A percentile compares a stretch with the other conserved stretches of the same genome.
Evolutionary conservation across 2,888 invertebrate genomes (phyloP).

Genomic region (Agrochola lota): DNA sequence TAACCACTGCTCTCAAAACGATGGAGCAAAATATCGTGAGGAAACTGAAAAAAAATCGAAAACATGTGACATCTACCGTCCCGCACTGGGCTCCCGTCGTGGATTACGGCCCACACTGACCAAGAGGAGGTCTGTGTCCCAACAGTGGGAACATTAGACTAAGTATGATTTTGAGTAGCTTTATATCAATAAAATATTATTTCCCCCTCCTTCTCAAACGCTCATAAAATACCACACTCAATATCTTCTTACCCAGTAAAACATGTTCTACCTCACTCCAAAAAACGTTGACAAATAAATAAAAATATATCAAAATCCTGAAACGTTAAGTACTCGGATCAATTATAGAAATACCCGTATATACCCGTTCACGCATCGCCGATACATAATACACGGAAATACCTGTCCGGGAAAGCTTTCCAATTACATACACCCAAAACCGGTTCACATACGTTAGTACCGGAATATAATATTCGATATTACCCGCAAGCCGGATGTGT

Average conservation of each 20-base stretch:
- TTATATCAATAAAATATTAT: neutral
- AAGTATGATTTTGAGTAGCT: no score
- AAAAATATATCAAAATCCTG: conserved; percentile 27
- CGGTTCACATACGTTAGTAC: conserved; percentile 56
- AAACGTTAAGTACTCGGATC: conserved; percentile 43
- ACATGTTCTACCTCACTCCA: no score
- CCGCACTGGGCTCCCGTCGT: no score
- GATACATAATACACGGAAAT: conserved; percentile 57
- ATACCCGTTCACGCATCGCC: conserved; percentile 51
- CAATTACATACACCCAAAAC: conserved; percentile 71
- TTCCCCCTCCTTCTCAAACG: neutral
- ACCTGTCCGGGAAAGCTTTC: conserved; percentile 65
- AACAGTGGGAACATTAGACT: no score
- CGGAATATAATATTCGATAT: conserved; percentile 71
- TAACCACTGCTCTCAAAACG: no score
- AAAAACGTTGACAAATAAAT: conserved; percentile 15
- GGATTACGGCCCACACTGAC: no score
- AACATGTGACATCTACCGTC: no score
- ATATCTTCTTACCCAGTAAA: neutral
- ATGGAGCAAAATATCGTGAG: no score
- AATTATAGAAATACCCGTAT: conserved; percentile 58
- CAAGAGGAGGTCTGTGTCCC: no score
- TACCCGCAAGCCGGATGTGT: conserved; percentile 62
- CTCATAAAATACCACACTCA: neutral
- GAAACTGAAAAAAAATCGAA: no score